Evolutionary conservation across 2,797 vertebrate species (phyloP), one percentile per base, ranked within the genome.

Genomic region (Merluccius polli): DNA sequence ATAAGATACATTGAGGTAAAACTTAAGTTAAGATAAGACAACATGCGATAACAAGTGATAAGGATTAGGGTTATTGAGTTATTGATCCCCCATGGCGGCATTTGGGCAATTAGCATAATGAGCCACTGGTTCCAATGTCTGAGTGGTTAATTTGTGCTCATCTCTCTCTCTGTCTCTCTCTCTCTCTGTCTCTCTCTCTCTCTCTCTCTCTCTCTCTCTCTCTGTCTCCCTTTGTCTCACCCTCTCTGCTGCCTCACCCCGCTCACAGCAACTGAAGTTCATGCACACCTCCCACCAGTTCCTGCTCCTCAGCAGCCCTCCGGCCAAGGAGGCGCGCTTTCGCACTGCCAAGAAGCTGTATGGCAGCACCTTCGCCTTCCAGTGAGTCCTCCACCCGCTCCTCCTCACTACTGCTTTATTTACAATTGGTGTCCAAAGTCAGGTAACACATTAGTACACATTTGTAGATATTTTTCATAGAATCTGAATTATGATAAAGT

Each of bases 261-360:
- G n/a, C 75, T 87, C 84, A 91, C 92, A 99, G 98, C 97, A 99
- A 96, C 95, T 99, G 91, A 99, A 99, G 94, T 99, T 99, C 95
- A 99, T 99, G 98, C 98, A 99, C 95, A 99, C 98, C 81, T 98
- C 98, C 85, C 98, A 99, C 93, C 98, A 99, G 93, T 99, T 99
- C 93, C 95, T 99, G 92, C 94, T 99, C 91, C 96, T 99, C 93
- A 99, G 97, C 94, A 99, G 98, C 88, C 98, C 98, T 75, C 98
- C 98, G 0, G 97, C 97, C 84, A 99, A 99, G 95, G 98, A 99
- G 86, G 98, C 98, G 69, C 96, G 97, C 78, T 99, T 99, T 90
- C 97, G 97, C 90, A 99, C 98, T 0, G 98, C 98, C 92, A 99
- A 99, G 94, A 99, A 99, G 78, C 96, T 99, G 74, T 99, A 99